Evolutionary conservation across 2,888 invertebrate species (phyloP), one percentile per base, ranked within the genome.

Genomic region (Microctonus hyperodae): DNA sequence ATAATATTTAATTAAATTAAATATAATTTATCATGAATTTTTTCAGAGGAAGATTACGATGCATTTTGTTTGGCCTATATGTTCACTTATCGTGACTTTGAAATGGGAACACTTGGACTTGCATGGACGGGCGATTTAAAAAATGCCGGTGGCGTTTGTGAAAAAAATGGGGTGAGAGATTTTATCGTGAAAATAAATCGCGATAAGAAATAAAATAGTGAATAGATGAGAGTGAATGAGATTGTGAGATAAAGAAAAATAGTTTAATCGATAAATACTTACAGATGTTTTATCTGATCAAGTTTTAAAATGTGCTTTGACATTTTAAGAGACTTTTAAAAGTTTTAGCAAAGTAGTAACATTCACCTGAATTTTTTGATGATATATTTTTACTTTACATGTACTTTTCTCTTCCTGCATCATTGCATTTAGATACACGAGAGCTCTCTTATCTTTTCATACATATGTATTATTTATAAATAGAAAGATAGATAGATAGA

Each of bases 21-120:
- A n/a, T n/a, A n/a, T n/a, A n/a, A n/a, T n/a, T n/a, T n/a, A n/a
- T n/a, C n/a, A n/a, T n/a, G n/a, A n/a, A n/a, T n/a, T 51, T 37
- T 79, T 78, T 75, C 90, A 93, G 96, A 97, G 90, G 94, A 96
- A 83, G 96, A 98, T 85, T 99, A 99, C 85, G 96, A 98, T 84
- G 95, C 96, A 22, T 99, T 98, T 86, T 99, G 99, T 82, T 87
- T 99, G 81, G 98, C 98, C 64, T 99, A 98, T 86, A 96, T 98
- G 92, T 97, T 99, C 84, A 98, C 98, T 20, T 98, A 97, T 84
- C 88, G 97, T 61, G 96, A 96, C 85, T 96, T 96, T 80, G 96
- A 96, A 85, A 96, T 96, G 91, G 96, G 96, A 37, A 96, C 96
- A 5, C 86, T 99, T 70, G 99, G 99, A 9, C 86, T 99, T 69